Evolutionary conservation across 1,140 invertebrate species (phyloP), one percentile per base, ranked within the genome.

Genomic region (Cydia pomonella): DNA sequence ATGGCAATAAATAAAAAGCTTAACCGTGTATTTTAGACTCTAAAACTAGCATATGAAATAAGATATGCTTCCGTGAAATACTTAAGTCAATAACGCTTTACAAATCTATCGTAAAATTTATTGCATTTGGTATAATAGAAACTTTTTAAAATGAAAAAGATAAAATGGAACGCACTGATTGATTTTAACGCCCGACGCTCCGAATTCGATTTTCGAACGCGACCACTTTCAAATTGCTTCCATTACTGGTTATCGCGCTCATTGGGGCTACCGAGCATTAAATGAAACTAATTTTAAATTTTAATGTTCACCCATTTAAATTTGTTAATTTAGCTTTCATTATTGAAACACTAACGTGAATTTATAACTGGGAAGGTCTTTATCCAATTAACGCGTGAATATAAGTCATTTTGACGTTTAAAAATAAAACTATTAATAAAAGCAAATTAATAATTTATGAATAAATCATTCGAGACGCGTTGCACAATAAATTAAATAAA

Each of bases 111-210:
- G 27, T 66, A 66, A 64, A 64, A 64, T 66, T 27, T 66, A 29
- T 66, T 4, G 16, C 27, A 29, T 6, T 66, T 29, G 0, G n/a
- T 47, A 53, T 13, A 29, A 66, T 66, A 29, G 25, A 29, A 29
- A 27, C 72, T 18, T 47, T 29, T 62, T 64, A 81, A 50, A 50
- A 64, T 47, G 75, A 76, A 79, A 69, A 73, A 29, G 27, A 41
- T 88, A 90, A 88, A 88, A 90, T 87, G 87, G 86, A 86, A 88
- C 85, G 82, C 87, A 86, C 80, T 84, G 84, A 87, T 88, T 88
- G 87, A 87, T 85, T 89, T 79, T 79, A 88, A 88, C 82, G 83
- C 79, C 78, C 82, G 82, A 80, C 78, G 83, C 79, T 86, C 83
- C 75, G 83, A 84, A 88, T 88, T 87, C 82, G 86, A 89, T 85